A percentile compares a stretch with the other conserved stretches of the same genome.
Conservation (phyloP, 2,888 invertebrate genomes). For the Abrostola triplasia region DNA sequence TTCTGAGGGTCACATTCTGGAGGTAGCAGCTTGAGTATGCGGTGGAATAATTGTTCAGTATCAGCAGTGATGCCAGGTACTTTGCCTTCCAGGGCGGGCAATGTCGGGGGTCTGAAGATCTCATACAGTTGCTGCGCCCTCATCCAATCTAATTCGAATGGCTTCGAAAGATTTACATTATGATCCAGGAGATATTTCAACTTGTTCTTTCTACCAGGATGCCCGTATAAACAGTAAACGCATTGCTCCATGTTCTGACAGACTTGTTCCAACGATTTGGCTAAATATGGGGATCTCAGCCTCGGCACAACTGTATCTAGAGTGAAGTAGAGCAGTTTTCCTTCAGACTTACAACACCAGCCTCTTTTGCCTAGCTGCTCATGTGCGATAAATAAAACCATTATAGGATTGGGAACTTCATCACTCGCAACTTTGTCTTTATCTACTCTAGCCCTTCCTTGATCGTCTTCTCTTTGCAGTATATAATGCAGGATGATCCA, state of each 20-base stretch:
- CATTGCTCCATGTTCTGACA: constrained; percentile 94
- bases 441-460: constrained; percentile 87
- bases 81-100: constrained; percentile 94
- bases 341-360: constrained; percentile 94
- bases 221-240: constrained; percentile 94
- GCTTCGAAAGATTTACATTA: constrained; percentile 86
- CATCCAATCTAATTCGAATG: constrained; percentile 92
- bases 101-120: constrained; percentile 92
- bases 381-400: constrained; percentile 94
- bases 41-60: constrained; percentile 92
- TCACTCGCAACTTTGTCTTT: constrained; percentile 83
- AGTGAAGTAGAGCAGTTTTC: constrained; percentile 93
- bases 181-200: constrained; percentile 92
- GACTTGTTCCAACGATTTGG: constrained; percentile 90
- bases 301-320: constrained; percentile 92
- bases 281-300: constrained; percentile 90
- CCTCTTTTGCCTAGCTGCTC: constrained; percentile 93
- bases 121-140: constrained; percentile 93
- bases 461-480: constrained; percentile 92
- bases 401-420: constrained; percentile 91
- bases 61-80: constrained; percentile 94
- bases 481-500: constrained; percentile 96
- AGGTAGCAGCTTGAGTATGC: constrained; percentile 91
- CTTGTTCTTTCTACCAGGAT: constrained; percentile 91
- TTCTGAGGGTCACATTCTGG: constrained; percentile 90